These are phyloP conservation scores for Thecocarcelia acutangulata DNA, from an alignment of 2,888 invertebrate genomes.

Conservation along the genomic window DNA sequence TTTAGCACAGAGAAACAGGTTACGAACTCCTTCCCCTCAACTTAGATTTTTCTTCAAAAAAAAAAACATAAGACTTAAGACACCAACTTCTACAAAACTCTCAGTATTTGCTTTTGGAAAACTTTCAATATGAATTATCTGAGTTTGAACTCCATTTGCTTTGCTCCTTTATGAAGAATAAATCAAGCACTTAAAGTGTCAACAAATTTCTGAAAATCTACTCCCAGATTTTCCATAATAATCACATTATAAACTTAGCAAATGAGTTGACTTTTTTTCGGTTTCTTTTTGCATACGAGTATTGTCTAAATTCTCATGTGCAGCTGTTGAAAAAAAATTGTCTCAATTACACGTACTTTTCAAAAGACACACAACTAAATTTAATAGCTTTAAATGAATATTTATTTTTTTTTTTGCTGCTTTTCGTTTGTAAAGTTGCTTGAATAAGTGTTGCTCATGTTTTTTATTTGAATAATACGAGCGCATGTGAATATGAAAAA, in stretches of 20 bases:
- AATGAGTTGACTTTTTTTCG: conserved; percentile 50
- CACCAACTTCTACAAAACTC: conserved; percentile 17
- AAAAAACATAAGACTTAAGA: conserved; percentile 49
- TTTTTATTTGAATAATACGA: conserved; percentile 12
- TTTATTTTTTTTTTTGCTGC: neutral
- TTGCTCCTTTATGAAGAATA: conserved; percentile 34
- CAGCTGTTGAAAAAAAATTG: conserved; percentile 61
- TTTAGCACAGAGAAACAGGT: no score
- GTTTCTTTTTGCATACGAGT: neutral
- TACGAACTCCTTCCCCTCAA: no score
- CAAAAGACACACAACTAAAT: neutral
- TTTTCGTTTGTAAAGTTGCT: neutral
- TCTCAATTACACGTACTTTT: conserved; percentile 52
- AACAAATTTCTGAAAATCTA: conserved; percentile 65
- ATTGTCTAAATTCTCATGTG: conserved; percentile 21
- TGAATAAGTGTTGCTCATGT: conserved; percentile 36
- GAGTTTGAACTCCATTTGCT: neutral
- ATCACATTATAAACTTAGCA: conserved; percentile 43
- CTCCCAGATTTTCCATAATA: conserved; percentile 47
- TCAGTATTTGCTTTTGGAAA: neutral
- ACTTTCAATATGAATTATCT: neutral
- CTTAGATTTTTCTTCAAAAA: no score
- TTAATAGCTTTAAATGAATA: conserved; percentile 15
- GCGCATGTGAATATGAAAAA: conserved; percentile 68
- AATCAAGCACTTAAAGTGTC: conserved; percentile 69